Evolutionary conservation across 2,113 vertebrate genomes (phyloP).

Genomic region (Cololabis saira): DNA sequence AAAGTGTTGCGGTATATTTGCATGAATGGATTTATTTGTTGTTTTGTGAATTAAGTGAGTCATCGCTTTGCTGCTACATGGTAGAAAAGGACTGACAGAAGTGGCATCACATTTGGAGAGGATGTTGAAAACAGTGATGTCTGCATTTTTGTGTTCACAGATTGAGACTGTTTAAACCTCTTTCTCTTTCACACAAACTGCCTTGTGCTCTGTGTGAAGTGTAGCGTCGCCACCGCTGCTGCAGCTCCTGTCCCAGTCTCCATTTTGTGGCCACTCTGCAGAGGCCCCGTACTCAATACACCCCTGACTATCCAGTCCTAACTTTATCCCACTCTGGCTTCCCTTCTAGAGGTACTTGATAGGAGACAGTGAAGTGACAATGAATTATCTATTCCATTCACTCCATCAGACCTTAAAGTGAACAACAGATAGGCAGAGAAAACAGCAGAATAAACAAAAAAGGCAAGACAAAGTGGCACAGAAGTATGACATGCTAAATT

Average conservation of each 20-base stretch:
- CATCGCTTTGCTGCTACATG: conserved; percentile 26
- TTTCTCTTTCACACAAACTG: conserved; percentile 44
- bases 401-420: conserved; percentile 51
- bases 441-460: conserved; percentile 68
- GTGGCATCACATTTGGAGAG: conserved; percentile 14
- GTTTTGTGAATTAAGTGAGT: conserved; percentile 5
- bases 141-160: conserved; percentile 55
- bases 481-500: conserved; percentile 78
- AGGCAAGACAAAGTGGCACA: conserved; percentile 68
- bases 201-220: conserved; percentile 55
- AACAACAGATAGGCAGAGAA: conserved; percentile 65
- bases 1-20: background rate
- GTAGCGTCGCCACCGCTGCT: conserved; percentile 74
- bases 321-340: conserved; percentile 37
- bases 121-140: conserved; percentile 40
- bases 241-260: conserved; percentile 71
- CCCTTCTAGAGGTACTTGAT: conserved; percentile 59
- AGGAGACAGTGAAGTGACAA: conserved; percentile 62
- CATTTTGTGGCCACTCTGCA: conserved; percentile 78
- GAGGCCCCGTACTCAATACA: conserved; percentile 36
- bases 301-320: conserved; percentile 32
- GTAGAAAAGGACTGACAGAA: conserved; percentile 3
- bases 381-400: conserved; percentile 57
- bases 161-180: conserved; percentile 63
- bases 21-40: background rate